phyloP scores from a whole-genome alignment of 2,888 invertebrate genomes.

The Agriopis marginaria region DNA sequence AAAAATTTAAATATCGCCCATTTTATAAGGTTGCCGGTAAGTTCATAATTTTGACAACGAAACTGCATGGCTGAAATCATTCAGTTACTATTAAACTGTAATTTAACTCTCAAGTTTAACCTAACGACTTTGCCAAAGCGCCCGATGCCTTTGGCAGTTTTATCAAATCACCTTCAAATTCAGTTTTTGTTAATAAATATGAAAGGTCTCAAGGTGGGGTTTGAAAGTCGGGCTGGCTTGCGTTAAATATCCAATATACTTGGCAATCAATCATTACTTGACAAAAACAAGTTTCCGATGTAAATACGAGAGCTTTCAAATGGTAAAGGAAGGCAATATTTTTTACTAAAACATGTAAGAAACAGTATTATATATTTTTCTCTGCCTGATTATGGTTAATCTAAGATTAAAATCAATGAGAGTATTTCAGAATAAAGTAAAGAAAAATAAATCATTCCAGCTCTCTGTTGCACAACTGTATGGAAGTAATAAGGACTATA shows the following conservation, averaged over 20 bases:
- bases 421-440: too few species aligned
- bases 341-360: not conserved
- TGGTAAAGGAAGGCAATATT: not conserved
- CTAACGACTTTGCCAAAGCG: conserved; percentile 31
- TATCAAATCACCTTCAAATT: conserved; percentile 61
- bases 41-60: too few species aligned
- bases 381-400: too few species aligned
- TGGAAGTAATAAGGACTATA: too few species aligned
- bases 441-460: too few species aligned
- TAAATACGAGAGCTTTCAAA: conserved; percentile 1
- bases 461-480: too few species aligned
- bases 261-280: conserved; percentile 70
- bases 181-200: conserved; percentile 51
- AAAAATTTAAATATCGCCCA: too few species aligned
- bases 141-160: conserved; percentile 54
- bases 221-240: conserved; percentile 68
- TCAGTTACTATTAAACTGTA: not conserved
- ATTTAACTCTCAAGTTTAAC: conserved; percentile 19
- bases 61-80: not conserved
- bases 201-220: conserved; percentile 25
- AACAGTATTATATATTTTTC: not conserved
- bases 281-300: conserved; percentile 21
- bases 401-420: too few species aligned
- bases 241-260: conserved; percentile 77
- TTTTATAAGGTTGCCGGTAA: too few species aligned